Evolutionary conservation across 2,888 invertebrate genomes (phyloP).

Genomic region (Chydorus sphaericus): DNA sequence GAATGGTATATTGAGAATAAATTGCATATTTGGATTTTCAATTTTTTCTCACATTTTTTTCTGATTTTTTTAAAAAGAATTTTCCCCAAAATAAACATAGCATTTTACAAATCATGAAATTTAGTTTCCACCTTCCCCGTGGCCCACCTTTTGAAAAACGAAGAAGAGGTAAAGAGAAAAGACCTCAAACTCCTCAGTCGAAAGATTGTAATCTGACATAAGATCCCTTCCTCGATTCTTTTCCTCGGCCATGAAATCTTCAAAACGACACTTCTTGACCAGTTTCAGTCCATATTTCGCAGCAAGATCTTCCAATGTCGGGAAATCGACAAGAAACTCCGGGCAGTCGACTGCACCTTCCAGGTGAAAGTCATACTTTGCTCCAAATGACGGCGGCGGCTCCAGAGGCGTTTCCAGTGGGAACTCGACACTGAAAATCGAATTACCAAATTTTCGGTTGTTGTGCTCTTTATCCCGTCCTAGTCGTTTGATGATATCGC

Average conservation of each 20-base stretch:
- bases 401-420: conserved; percentile 39
- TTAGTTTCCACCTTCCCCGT: too few relatives aligned
- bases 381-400: conserved; percentile 69
- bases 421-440: conserved; percentile 56
- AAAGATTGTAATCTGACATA: too few relatives aligned
- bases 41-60: too few relatives aligned
- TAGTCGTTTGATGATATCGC: conserved; percentile 57
- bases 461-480: conserved; percentile 22
- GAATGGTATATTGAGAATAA: too few relatives aligned
- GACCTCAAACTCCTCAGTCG: too few relatives aligned
- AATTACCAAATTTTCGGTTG: conserved; percentile 50
- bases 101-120: too few relatives aligned
- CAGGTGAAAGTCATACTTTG: conserved; percentile 85
- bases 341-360: conserved; percentile 97
- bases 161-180: too few relatives aligned
- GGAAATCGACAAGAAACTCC: conserved; percentile 92
- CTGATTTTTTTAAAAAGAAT: too few relatives aligned
- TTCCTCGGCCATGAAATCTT: conserved; percentile 57
- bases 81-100: too few relatives aligned
- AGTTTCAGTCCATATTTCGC: conserved; percentile 34
- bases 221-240: conserved; percentile 41
- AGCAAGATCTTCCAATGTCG: conserved; percentile 50
- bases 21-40: too few relatives aligned
- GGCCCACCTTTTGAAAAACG: too few relatives aligned
- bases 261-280: conserved; percentile 42